Conservation (phyloP, 1,140 invertebrate genomes). For the Bombus cullumanus region DNA sequence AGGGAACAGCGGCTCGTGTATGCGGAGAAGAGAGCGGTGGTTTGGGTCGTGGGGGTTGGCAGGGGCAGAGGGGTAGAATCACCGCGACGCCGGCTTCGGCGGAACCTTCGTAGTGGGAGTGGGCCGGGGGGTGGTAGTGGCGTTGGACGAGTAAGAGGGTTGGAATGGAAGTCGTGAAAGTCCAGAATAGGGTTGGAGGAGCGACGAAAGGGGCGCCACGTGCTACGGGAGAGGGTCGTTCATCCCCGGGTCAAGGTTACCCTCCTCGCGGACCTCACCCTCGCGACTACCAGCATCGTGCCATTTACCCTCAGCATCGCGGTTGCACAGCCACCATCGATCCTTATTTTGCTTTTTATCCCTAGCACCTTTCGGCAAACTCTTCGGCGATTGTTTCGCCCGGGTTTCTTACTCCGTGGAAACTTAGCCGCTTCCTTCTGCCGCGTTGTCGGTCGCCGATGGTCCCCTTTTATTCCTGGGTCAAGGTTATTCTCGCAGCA, state of each 20-base stretch:
- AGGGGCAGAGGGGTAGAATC: conserved; percentile 21
- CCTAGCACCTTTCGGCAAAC: conserved; percentile 18
- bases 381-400: conserved; percentile 21
- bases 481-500: conserved; percentile 26
- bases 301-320: conserved; percentile 62
- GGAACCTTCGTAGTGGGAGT: conserved; percentile 45
- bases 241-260: conserved; percentile 82
- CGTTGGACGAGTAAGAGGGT: conserved; percentile 47
- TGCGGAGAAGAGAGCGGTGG: conserved; percentile 10
- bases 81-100: conserved; percentile 52
- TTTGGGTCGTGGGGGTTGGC: neutral
- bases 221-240: conserved; percentile 76
- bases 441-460: too few relatives aligned
- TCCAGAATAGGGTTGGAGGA: conserved; percentile 54
- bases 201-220: conserved; percentile 67
- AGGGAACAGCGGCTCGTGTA: neutral
- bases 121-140: conserved; percentile 12
- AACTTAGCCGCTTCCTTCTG: conserved; percentile 21
- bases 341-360: conserved; percentile 44
- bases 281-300: conserved; percentile 55
- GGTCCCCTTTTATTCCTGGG: conserved; percentile 2
- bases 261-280: conserved; percentile 66
- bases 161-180: conserved; percentile 49
- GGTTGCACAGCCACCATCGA: conserved; percentile 49
- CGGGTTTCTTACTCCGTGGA: conserved; percentile 20